Conservation (phyloP, 1,140 invertebrate genomes). For the Oryzaephilus surinamensis region DNA sequence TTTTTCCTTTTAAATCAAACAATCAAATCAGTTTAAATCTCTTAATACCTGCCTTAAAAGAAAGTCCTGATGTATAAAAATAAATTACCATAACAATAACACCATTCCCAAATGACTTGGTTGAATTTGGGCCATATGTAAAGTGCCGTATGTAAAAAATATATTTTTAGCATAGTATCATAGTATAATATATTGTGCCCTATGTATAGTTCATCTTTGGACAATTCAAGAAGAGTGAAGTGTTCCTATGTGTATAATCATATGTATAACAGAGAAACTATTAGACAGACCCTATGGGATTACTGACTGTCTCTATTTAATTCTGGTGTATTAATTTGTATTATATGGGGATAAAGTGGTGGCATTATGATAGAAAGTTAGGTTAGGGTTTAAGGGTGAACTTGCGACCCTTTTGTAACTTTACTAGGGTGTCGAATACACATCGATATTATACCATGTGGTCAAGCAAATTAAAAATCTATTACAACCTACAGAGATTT, state of each 20-base stretch:
- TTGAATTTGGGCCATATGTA: conserved; percentile 14
- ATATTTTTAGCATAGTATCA: background rate
- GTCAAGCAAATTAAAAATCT: no score
- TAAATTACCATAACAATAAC: conserved; percentile 6
- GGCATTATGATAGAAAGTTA: conserved; percentile 29
- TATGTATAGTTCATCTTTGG: background rate
- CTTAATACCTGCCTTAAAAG: no score
- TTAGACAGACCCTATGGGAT: conserved; percentile 17
- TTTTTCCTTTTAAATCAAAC: no score
- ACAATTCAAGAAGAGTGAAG: conserved; percentile 2
- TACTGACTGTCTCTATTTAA: conserved; percentile 29
- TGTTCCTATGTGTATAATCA: background rate
- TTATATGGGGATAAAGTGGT: conserved; percentile 30
- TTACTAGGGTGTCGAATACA: no score
- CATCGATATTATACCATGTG: no score
- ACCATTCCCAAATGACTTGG: no score
- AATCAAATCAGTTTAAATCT: no score
- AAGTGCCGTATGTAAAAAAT: conserved; percentile 7
- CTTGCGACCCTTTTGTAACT: no score
- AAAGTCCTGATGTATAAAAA: no score
- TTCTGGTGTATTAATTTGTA: conserved; percentile 32
- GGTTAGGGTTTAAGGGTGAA: conserved; percentile 12
- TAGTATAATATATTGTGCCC: background rate
- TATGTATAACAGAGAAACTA: conserved; percentile 3
- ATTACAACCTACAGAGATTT: no score